Evolutionary conservation across 2,797 vertebrate genomes (phyloP), one percentile per base, ranked within the genome.

Genomic region (Liparis tanakae): DNA sequence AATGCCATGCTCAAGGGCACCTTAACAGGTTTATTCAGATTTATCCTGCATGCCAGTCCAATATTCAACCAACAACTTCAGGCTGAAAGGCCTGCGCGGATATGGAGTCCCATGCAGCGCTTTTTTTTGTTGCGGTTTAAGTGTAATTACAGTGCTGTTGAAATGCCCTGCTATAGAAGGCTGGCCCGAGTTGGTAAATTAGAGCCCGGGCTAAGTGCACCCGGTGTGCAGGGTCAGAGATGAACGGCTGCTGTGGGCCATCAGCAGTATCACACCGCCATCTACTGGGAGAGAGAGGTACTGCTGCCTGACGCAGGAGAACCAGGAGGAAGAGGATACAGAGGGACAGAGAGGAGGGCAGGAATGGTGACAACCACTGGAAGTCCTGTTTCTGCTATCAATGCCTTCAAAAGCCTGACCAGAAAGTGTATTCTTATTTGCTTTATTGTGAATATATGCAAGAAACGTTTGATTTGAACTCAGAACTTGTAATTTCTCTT

Each of bases 191-290:
- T 71, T 85, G 69, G 58, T 82, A 76, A 80, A 76, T 82, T 66
- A 68, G 70, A 85, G 69, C 60, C 46, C 69, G 58, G 76, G 17
- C 59, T 70, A 46, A 53, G 72, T 55, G 50, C 61, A 54, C 59
- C 61, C 43, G 65, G 61, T 70, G 65, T 56, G 79, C 58, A 44
- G 39, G 57, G 30, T 76, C 44, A 84, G 20, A 70, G 50, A 81
- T 63, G 36, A 82, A 60, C 41, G 57, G 10, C 22, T 58, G 22
- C 13, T 76, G 63, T 63, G 58, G 72, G 53, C 43, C 37, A 80
- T 76, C 51, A 56, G 72, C 70, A 91, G 91, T 84, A 87, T 88
- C 74, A 84, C 76, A 94, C 53, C 82, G 33, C 91, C 94, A 94
- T 89, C 94, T 94, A 92, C 91, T 89, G 94, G 86, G 22, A 73